Base-by-base conservation (phyloP, 1,140 invertebrate species). In the Bilobella aurantiaca region DNA sequence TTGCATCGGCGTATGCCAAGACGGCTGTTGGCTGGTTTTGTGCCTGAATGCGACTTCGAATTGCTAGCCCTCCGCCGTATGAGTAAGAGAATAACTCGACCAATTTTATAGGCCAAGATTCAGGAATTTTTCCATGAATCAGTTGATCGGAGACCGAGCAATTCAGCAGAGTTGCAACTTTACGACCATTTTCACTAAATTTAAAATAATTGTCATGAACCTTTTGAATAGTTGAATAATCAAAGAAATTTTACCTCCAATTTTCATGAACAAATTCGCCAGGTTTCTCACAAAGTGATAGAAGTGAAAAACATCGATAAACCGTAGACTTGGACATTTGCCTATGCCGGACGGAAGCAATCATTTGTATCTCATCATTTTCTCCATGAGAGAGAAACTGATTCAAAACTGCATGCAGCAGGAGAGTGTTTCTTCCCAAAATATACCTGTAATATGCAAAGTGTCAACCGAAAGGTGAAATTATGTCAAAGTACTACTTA, bases 11-110 rank as follows among this genome's bases (percentile, higher is more conserved):
- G 34, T 58, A 68, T 3, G 67, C 61, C 16, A 69, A 21, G 37
- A 70, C 46, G 12, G 29, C 29, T 2, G 66, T 65, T 14, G 8
- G 34, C 18, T 12, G 18, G 18, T 66, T 61, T 49, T 56, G 63
- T n/a, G 18, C 57, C 1, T 34, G 16, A 27, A 25, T 53, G 25
- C 66, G 34, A 21, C 65, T 65, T 42, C 70, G 27, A 2, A 73
- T 68, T 1, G 71, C 58, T 21, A 47, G 30, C 12, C 60, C 63
- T n/a, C 62, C 70, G 31, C 57, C 58, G 25, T 27, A 34, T 29
- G 71, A 70, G 30, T 63, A 21, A 57, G 63, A 69, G 67, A 66
- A 73, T 23, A 62, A 49, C 46, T 73, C 71, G 14, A 69, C 14
- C 23, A 73, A 31, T 49, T 67, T 68, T 57, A 68, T 67, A 25